Percentiles rank a stretch among this genome's conserved stretches.
Evolutionary conservation across 2,797 vertebrate genomes (phyloP).

Genomic region (Megaceryle alcyon): DNA sequence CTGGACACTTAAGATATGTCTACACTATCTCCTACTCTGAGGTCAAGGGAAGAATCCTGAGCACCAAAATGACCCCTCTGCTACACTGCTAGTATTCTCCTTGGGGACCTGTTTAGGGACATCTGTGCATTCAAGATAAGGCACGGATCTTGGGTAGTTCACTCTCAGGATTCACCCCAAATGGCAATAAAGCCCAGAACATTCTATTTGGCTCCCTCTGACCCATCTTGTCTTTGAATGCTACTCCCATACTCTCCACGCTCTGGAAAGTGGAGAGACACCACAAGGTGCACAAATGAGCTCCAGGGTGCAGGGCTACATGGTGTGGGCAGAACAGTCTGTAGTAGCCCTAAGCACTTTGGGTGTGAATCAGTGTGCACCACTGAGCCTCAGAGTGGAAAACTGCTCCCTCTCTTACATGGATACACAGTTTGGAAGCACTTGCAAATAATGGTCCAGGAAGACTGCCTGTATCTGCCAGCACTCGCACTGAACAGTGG

Average conservation of each 20-base stretch:
- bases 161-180: fast-evolving
- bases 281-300: not conserved
- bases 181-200: not conserved
- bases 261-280: not conserved
- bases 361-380: fast-evolving
- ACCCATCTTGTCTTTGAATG: not conserved
- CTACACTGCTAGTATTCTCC: not conserved
- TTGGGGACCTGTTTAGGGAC: not conserved
- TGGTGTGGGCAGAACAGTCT: not conserved
- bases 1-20: not conserved
- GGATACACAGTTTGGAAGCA: not conserved
- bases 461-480: not conserved
- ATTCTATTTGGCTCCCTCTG: not conserved
- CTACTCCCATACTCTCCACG: not conserved
- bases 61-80: not conserved
- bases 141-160: not conserved
- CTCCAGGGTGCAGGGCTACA: not conserved
- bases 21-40: not conserved
- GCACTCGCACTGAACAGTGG: not conserved
- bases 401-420: not conserved
- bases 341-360: not conserved
- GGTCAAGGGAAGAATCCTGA: not conserved
- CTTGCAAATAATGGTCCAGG: not conserved
- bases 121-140: not conserved
- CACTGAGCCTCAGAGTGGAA: not conserved